Base-by-base conservation (phyloP, 1,140 invertebrate genomes). In the Drosophila carrolli region DNA sequence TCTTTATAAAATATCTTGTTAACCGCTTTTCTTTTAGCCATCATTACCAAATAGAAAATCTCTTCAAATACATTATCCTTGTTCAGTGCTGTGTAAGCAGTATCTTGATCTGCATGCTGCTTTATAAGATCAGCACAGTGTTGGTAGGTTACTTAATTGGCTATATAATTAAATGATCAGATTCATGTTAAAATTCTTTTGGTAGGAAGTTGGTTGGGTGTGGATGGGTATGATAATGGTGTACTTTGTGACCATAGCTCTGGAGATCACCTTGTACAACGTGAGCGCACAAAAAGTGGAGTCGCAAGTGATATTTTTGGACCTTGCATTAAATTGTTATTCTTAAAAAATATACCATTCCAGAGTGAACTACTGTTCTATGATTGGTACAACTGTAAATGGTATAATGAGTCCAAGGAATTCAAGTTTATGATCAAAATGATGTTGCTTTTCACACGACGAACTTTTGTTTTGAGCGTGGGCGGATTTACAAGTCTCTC, bases 201-300 rank as follows among this genome's bases (percentile, higher is more conserved):
- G n/a, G 4, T 8, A 89, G 84, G 80, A 84, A 53, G 68, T 89
- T 4, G 66, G 80, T 4, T 74, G 35, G 57, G 84, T 83, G 0
- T 78, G 77, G 80, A 68, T 89, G 80, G 80, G 77, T 37, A 78
- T 84, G 84, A 89, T 89, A 7, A 81, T 89, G 77, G 84, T 81
- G 0, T 89, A 89, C 53, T 66, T 89, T 48, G 48, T 89, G 4
- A 83, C 84, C 1, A 89, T 89, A 29, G 66, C 66, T 29, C 23
- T 89, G 51, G 84, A 89, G 53, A 89, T 89, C 5, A 89, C 73
- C 19, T 38, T 89, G 19, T 89, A 89, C 23, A 89, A 89, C 23
- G 23, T 89, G 1, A 83, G 79, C 57, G 84, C 84, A 4, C 84
- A 89, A 50, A 74, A 65, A 13, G 80, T 89, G 2, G 80, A 89